Conservation (phyloP, 2,888 invertebrate genomes). For the Drosophila hamatofila region DNA sequence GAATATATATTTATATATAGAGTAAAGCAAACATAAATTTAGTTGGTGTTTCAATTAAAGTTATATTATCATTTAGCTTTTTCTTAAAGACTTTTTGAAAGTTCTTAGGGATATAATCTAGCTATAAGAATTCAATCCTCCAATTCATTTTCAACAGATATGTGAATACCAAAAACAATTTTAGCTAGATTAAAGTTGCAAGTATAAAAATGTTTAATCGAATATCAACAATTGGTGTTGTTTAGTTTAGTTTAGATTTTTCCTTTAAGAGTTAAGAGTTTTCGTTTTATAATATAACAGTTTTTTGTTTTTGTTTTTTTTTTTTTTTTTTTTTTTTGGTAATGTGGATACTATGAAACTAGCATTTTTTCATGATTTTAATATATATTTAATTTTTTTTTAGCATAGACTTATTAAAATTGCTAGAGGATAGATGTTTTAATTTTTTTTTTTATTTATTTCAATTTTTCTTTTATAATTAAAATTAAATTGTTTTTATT, state of each 20-base stretch:
- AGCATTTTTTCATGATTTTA: constrained; percentile 38
- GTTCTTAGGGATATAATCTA: constrained; percentile 39
- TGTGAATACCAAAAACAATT: constrained; percentile 69
- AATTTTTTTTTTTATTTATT: background rate
- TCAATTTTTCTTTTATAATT: constrained; percentile 8
- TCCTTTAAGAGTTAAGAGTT: constrained; percentile 24
- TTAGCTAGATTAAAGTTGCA: constrained; percentile 40
- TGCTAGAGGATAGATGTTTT: constrained; percentile 42
- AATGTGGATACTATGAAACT: constrained; percentile 60
- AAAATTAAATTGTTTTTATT: constrained; percentile 61
- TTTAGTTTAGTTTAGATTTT: constrained; percentile 12
- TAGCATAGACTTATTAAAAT: constrained; percentile 31
- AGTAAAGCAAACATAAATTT: constrained; percentile 47
- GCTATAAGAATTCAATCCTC: constrained; percentile 28
- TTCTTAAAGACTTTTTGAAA: constrained; percentile 39
- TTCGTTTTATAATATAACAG: constrained; percentile 49
- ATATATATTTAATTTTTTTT: constrained; percentile 24
- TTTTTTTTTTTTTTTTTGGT: constrained; percentile 36
- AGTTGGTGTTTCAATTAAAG: constrained; percentile 46
- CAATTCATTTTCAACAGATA: constrained; percentile 69
- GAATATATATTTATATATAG: constrained; percentile 12
- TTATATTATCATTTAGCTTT: constrained; percentile 1
- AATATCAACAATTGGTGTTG: constrained; percentile 74
- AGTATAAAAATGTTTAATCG: constrained; percentile 55
- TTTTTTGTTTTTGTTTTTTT: constrained; percentile 18